Evolutionary conservation across 2,888 invertebrate genomes (phyloP), one percentile per base, ranked within the genome.

Genomic region (Polyommatus icarus): DNA sequence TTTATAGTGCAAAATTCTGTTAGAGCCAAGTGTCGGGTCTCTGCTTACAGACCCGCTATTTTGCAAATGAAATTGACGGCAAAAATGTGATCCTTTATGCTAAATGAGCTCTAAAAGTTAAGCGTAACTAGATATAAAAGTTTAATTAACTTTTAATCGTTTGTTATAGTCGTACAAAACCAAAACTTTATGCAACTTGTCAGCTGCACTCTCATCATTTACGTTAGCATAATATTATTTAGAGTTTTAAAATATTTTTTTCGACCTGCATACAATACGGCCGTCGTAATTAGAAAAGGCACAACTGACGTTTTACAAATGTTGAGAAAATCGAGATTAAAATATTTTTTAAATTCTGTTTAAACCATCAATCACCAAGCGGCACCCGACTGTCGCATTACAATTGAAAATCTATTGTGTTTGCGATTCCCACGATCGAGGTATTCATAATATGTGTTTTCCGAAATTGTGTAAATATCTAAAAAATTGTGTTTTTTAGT

Each of bases 121-220:
- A 61, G 20, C 10, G 24, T 1, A 67, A 29, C 15, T 29, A 29
- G 29, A 29, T 67, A 29, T 67, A 67, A 18, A 67, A 61, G 12
- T 24, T 24, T 61, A 61, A 61, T 61, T 61, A 24, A 61, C 20
- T 61, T 61, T 61, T 61, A 61, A 61, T 61, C 61, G 61, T 61
- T 61, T 61, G 12, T 24, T 24, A 20, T 24, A 61, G 20, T 61
- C 1, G 24, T 12, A 24, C 61, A 12, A 20, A 20, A 61, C 3
- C 61, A 20, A 61, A 61, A 46, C 10, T 46, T 6, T 61, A 8
- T 12, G 61, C 24, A 61, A 61, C 61, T 61, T 61, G 4, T 61
- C 61, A 61, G 61, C 24, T 1, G 61, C 61, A 61, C 61, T 24
- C 24, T 10, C 4, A 12, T 61, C 24, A 24, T 20, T 61, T 61